Percentiles rank a stretch among this genome's conserved stretches.
Evolutionary conservation across 2,113 vertebrate genomes (phyloP).

Genomic region (Callionymus lyra): DNA sequence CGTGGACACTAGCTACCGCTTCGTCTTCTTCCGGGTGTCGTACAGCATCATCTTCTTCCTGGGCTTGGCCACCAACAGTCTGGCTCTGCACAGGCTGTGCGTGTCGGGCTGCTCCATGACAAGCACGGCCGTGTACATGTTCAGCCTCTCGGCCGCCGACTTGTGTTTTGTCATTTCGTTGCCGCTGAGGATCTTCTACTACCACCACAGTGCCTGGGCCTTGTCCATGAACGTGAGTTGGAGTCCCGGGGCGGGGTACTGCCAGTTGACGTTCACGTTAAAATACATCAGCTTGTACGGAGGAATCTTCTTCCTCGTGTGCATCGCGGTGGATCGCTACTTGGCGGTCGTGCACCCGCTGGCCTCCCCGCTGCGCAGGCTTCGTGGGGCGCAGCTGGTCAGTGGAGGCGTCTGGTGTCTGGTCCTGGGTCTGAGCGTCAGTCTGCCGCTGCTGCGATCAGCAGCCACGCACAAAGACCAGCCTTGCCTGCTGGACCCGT

Average conservation of each 20-base stretch:
- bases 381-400: conserved; percentile 35
- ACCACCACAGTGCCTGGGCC: conserved; percentile 43
- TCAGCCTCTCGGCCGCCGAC: conserved; percentile 53
- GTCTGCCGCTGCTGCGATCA: conserved; percentile 45
- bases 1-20: conserved; percentile 60
- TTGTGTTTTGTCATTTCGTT: conserved; percentile 61
- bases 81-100: conserved; percentile 49
- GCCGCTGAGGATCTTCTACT: conserved; percentile 61
- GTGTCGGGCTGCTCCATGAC: conserved; percentile 31
- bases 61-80: conserved; percentile 50
- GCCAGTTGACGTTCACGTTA: conserved; percentile 59
- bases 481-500: conserved; percentile 50
- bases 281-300: conserved; percentile 70
- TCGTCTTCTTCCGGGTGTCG: conserved; percentile 59
- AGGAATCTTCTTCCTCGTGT: conserved; percentile 66
- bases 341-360: conserved; percentile 59
- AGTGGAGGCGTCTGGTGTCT: conserved; percentile 57
- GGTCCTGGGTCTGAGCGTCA: conserved; percentile 53
- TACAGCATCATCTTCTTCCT: conserved; percentile 64
- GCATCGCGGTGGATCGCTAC: conserved; percentile 64
- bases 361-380: conserved; percentile 12
- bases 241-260: conserved; percentile 41
- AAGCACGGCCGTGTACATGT: conserved; percentile 59
- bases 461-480: conserved; percentile 21
- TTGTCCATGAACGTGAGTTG: conserved; percentile 16